Base-by-base conservation (phyloP, 2,113 vertebrate genomes). In the Trichomycterus rosablanca region DNA sequence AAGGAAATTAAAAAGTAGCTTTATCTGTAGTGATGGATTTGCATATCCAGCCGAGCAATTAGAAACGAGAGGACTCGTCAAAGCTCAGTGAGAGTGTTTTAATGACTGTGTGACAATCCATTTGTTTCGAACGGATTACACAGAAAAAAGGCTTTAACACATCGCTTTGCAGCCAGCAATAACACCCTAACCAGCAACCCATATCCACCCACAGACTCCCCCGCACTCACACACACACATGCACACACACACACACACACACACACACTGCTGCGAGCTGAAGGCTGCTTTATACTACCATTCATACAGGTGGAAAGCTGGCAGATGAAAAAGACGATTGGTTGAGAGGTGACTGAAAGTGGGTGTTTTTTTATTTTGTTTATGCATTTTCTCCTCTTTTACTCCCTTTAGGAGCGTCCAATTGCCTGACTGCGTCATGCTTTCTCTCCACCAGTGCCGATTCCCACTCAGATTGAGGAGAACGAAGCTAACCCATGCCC, bases 1-100 rank as follows among this genome's bases (percentile, higher is more conserved):
- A 7, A 4, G 16, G 14, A 45, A 42, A 46, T 12, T 45, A 26
- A 67, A 44, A 23, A 28, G 15, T 56, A 11, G n/a, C 37, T n/a
- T 40, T 14, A 26, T 8, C 39, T 18, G 14, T 30, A 10, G 19
- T 18, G 24, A 43, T 26, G 15, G 15, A 43, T 43, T 28, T 28
- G 54, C n/a, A 19, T 43, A 44, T 18, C 22, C 22, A 30, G 15
- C 14, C 5, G 35, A 28, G n/a, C 9, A 18, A 28, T 18, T 43
- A 16, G 8, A 15, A 57, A 58, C 39, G 44, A 58, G 19, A 11
- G 6, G 15, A 58, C n/a, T 57, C 10, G 18, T 68, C 40, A 61
- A 23, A 57, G 44, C 50, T 35, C 18, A 11, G 23, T 50, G 45
- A 61, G 28, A 30, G 26, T n/a, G 10, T 30, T 44, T 44, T 44